Evolutionary conservation across 2,888 invertebrate species (phyloP).

Genomic region (Trichogramma evanescens): DNA sequence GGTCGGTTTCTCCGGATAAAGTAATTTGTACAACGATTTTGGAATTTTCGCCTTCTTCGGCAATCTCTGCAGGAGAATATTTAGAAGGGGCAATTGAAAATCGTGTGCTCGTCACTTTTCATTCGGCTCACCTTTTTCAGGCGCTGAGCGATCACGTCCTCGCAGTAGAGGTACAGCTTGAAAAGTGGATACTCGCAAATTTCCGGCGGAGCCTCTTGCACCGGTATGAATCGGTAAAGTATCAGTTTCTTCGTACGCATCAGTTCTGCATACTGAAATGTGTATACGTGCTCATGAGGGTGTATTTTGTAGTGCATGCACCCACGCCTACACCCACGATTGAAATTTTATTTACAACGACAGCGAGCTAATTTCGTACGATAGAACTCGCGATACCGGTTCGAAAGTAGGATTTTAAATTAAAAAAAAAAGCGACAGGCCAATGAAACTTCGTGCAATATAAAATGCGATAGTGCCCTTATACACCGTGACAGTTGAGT

Average conservation of each 20-base stretch:
- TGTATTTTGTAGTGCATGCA: too few species aligned
- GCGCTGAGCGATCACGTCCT: conserved; percentile 32
- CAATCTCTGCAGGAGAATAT: conserved; percentile 19
- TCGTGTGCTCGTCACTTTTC: neutral
- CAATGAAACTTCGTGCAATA: too few species aligned
- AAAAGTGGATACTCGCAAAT: conserved; percentile 63
- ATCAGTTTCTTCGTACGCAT: conserved; percentile 64
- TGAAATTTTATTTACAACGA: too few species aligned
- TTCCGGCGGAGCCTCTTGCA: conserved; percentile 61
- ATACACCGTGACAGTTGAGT: too few species aligned
- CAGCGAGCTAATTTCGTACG: too few species aligned
- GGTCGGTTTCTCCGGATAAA: conserved; percentile 28
- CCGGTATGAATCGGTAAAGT: conserved; percentile 60
- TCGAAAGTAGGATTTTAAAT: too few species aligned
- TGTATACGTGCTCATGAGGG: too few species aligned
- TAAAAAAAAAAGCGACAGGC: too few species aligned
- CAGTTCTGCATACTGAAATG: conserved; percentile 47
- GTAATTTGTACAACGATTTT: conserved; percentile 28
- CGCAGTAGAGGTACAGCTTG: conserved; percentile 42
- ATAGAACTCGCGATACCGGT: too few species aligned
- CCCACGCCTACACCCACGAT: too few species aligned
- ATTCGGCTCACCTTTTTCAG: conserved; percentile 28
- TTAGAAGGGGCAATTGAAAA: neutral
- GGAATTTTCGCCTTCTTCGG: conserved; percentile 29
- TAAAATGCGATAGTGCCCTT: too few species aligned